Evolutionary conservation across 2,797 vertebrate genomes (phyloP).

Genomic region (Tinamus major): DNA sequence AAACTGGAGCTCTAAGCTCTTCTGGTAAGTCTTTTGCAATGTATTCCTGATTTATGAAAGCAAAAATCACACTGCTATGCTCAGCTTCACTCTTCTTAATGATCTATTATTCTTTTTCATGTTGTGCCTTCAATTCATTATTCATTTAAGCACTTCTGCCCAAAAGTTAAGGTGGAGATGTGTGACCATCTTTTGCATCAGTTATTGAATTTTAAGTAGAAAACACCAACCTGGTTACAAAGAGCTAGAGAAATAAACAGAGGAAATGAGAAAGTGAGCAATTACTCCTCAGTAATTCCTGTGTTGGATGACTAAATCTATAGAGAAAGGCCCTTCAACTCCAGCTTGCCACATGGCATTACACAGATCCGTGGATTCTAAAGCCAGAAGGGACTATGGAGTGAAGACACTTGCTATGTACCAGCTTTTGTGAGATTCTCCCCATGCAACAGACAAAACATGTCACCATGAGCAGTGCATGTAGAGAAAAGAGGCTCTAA

Average conservation of each 20-base stretch:
- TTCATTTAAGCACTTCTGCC: not conserved
- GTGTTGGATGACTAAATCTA: not conserved
- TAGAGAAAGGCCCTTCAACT: not conserved
- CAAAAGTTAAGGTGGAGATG: not conserved
- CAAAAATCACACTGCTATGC: not conserved
- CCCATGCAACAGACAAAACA: not conserved
- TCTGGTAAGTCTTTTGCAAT: not conserved
- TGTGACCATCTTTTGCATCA: not conserved
- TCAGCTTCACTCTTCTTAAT: not conserved
- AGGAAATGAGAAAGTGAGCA: not conserved
- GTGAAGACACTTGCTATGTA: not conserved
- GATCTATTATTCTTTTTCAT: not conserved
- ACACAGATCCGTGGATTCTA: not conserved
- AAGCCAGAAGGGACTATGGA: not conserved
- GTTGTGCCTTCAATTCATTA: slow-evolving; percentile 6
- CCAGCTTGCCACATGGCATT: not conserved
- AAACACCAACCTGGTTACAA: not conserved
- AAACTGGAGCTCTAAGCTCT: not conserved
- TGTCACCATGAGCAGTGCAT: not conserved
- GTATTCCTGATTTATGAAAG: not conserved
- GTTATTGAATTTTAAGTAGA: not conserved
- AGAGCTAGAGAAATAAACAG: not conserved
- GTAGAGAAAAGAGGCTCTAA: not conserved
- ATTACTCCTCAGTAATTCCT: not conserved
- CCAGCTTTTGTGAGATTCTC: not conserved